Conservation (phyloP, 2,888 invertebrate species). For the Geophilus truncorum region DNA sequence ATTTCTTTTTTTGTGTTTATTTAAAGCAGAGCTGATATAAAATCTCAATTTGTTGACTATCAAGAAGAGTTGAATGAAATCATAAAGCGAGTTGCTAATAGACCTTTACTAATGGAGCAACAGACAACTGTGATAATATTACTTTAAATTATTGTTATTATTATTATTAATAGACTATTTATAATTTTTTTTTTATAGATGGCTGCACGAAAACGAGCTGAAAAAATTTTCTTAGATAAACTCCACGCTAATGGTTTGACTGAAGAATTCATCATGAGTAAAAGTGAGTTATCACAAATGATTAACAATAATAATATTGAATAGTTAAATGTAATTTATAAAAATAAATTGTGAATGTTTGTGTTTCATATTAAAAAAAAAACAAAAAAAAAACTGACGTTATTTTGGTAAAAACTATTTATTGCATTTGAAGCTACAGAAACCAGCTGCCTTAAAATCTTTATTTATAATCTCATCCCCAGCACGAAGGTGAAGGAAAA, state of each 20-base stretch:
- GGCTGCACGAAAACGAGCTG: constrained; percentile 1
- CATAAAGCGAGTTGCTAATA: background rate
- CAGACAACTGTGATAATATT: background rate
- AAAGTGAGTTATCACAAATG: background rate
- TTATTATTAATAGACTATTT: too few species aligned
- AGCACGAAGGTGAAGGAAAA: background rate
- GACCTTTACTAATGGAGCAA: constrained; percentile 28
- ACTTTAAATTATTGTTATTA: background rate
- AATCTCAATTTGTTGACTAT: background rate
- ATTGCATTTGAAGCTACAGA: background rate
- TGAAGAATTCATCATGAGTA: background rate
- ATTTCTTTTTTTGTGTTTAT: too few species aligned
- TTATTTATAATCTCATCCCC: background rate
- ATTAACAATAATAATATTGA: too few species aligned
- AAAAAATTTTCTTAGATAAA: background rate
- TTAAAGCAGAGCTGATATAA: constrained; percentile 31
- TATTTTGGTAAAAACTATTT: background rate
- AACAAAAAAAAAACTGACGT: background rate
- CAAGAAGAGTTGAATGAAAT: background rate
- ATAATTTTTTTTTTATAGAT: constrained; percentile 13
- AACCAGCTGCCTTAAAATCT: background rate
- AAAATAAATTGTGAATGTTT: background rate
- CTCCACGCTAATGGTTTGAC: background rate
- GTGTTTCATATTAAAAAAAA: too few species aligned
- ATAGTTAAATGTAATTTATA: background rate